Evolutionary conservation across 2,797 vertebrate genomes (phyloP).

Genomic region (Liasis olivaceus): DNA sequence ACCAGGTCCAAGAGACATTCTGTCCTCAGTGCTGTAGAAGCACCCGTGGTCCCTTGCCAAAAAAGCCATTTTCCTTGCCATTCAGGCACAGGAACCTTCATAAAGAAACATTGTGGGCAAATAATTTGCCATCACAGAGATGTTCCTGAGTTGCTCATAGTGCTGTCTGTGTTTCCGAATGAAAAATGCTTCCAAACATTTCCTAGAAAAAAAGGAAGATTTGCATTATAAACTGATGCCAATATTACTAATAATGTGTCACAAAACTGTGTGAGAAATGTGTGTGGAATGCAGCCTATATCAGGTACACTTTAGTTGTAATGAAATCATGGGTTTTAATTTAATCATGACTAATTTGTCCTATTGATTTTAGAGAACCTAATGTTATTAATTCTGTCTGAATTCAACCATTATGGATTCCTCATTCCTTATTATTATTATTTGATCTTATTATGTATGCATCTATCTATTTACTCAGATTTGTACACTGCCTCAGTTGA

Average conservation of each 20-base stretch:
- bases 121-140: neutral
- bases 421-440: neutral
- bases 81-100: slow-evolving; percentile 6
- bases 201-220: slow-evolving; percentile 62
- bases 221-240: neutral
- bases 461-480: neutral
- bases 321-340: neutral
- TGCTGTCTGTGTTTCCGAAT: slow-evolving; percentile 75
- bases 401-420: neutral
- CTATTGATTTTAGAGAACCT: neutral
- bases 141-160: slow-evolving; percentile 64
- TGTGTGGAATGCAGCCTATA: neutral
- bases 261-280: neutral
- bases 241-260: neutral
- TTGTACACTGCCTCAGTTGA: neutral
- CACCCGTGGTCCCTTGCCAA: neutral
- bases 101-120: neutral
- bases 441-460: neutral
- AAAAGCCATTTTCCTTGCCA: neutral
- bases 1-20: neutral
- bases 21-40: slow-evolving; percentile 31
- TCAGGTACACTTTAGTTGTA: neutral
- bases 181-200: slow-evolving; percentile 84
- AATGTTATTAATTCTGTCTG: neutral
- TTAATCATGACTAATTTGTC: neutral